A percentile compares a stretch with the other conserved stretches of the same genome.
phyloP scores from a whole-genome alignment of 1,140 invertebrate genomes.

The Liolophura sinensis region DNA sequence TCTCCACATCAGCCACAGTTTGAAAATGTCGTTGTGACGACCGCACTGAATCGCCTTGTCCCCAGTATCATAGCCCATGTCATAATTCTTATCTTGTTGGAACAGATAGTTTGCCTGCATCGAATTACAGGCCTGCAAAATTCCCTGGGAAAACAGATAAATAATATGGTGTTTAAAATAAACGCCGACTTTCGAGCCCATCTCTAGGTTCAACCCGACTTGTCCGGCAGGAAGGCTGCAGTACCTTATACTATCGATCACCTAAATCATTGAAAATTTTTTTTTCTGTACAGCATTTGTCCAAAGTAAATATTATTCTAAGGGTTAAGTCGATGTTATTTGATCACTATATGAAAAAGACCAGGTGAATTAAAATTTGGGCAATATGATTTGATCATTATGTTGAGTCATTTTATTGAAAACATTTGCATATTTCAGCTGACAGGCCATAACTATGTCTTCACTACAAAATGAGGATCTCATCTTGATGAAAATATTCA shows the following conservation, averaged over 20 bases:
- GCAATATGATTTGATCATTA: no score
- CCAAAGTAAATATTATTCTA: neutral
- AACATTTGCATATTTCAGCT: no score
- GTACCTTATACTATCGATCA: neutral
- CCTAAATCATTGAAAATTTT: neutral
- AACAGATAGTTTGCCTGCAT: constrained; percentile 99
- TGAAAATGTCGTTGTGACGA: constrained; percentile 98
- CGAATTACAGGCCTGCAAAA: constrained; percentile 93
- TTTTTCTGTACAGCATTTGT: neutral
- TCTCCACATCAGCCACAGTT: constrained; percentile 96
- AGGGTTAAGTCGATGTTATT: neutral
- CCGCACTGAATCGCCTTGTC: constrained; percentile 99
- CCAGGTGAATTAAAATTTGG: no score
- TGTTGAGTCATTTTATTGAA: no score
- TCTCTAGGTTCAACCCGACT: neutral
- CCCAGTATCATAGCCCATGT: constrained; percentile 92
- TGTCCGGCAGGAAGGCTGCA: neutral
- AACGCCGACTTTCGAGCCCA: neutral
- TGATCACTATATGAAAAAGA: neutral
- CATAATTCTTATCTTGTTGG: constrained; percentile 99
- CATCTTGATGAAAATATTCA: no score
- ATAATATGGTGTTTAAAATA: neutral
- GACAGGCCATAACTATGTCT: no score
- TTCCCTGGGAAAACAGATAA: constrained; percentile 69
- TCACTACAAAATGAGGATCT: no score